Base-by-base conservation (phyloP, 2,888 invertebrate genomes). In the Odiellus spinosus region DNA sequence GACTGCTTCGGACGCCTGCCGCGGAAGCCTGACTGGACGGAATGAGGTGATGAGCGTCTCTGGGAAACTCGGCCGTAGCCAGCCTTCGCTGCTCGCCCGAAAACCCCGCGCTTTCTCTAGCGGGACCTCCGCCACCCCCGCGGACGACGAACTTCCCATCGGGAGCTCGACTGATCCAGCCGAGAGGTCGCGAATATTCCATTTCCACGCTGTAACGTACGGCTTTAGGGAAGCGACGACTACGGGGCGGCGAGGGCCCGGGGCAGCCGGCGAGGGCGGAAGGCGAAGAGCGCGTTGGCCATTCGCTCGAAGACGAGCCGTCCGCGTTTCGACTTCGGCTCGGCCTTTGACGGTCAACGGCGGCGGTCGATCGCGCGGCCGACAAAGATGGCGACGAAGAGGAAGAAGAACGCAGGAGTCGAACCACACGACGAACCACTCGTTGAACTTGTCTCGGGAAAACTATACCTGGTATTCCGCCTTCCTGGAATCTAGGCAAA, bases 81-180 rank as follows among this genome's bases (percentile, higher is more conserved):
- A 26, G 26, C 26, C 26, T 26, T 26, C 46, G 26, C 26, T 26
- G 26, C 26, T 26, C 8, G 40, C 53, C 50, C 21, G 55, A 51
- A 46, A 58, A 58, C 12, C 57, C 56, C 26, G 26, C 26, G 26
- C 26, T 26, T 38, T 56, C 58, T 43, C 57, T 57, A 45, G 58
- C 58, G 53, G 47, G 49, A 43, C 49, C 51, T 36, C 42, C 44
- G 5, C 70, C 68, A 61, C 73, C 77, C 35, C 58, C 59, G 41
- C 73, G 72, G 52, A 80, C 68, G 48, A 80, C 76, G 65, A 81
- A 81, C 47, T 79, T 76, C 40, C 81, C 81, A 61, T 81, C 80
- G n/a, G 77, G 74, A 18, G 80, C 74, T 41, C 80, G 73, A 54
- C 78, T 77, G 56, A 81, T 81, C 61, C 76, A 75, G 51, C 76